Evolutionary conservation across 1,140 invertebrate genomes (phyloP).

Genomic region (Drosophila nannoptera): DNA sequence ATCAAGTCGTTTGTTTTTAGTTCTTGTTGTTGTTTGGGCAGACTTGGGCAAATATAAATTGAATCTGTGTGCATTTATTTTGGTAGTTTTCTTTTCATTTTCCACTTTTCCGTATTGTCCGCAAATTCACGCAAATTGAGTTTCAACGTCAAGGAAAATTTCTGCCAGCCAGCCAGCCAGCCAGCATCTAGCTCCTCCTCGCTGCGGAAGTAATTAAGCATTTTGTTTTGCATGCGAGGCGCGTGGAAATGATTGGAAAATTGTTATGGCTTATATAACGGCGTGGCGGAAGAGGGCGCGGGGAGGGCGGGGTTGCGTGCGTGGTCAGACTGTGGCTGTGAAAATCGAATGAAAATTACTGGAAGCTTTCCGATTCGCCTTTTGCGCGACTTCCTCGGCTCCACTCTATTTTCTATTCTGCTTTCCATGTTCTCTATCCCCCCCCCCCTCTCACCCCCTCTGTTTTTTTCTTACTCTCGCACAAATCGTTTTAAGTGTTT

Average conservation of each 20-base stretch:
- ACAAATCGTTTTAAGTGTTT: slow-evolving; percentile 76
- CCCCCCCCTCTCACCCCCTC: background rate
- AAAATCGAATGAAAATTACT: slow-evolving; percentile 55
- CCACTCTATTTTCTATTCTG: slow-evolving; percentile 2
- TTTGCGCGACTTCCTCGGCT: slow-evolving; percentile 20
- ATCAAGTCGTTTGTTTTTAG: slow-evolving; percentile 68
- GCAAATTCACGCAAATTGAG: slow-evolving; percentile 44
- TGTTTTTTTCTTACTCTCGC: slow-evolving; percentile 24
- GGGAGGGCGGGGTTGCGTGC: too few species aligned
- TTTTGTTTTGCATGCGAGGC: slow-evolving; percentile 43
- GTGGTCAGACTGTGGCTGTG: too few species aligned
- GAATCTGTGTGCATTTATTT: slow-evolving; percentile 50
- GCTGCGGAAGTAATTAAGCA: slow-evolving; percentile 67
- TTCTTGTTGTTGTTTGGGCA: slow-evolving; percentile 38
- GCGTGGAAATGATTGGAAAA: slow-evolving; percentile 60
- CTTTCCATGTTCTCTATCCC: background rate
- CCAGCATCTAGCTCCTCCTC: background rate
- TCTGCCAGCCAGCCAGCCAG: background rate
- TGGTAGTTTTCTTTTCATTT: slow-evolving; percentile 48
- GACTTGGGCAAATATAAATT: slow-evolving; percentile 45
- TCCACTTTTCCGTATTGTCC: slow-evolving; percentile 13
- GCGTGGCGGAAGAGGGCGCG: background rate
- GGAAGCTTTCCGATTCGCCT: slow-evolving; percentile 30
- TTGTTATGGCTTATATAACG: slow-evolving; percentile 53
- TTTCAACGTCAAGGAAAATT: slow-evolving; percentile 52